phyloP scores from a whole-genome alignment of 2,113 vertebrate genomes.

The Sebastes fasciatus region DNA sequence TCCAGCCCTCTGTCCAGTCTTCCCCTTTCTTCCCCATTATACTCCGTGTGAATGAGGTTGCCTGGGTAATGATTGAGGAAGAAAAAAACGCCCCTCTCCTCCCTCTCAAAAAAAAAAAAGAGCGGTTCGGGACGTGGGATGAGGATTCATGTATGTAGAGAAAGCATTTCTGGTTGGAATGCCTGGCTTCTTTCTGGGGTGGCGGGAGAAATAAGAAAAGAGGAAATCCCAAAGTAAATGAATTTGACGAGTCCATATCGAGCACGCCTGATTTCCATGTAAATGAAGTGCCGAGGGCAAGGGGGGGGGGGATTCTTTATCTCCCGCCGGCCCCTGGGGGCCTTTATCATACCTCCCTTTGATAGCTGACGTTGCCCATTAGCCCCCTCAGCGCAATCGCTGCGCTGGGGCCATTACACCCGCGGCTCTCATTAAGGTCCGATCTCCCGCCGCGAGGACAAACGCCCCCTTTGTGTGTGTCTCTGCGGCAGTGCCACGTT shows the following conservation, averaged over 20 bases:
- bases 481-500: slow-evolving; percentile 67
- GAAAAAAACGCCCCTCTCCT: slow-evolving; percentile 83
- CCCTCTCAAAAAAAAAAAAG: slow-evolving; percentile 68
- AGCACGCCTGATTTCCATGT: slow-evolving; percentile 84
- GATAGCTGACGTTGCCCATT: slow-evolving; percentile 81
- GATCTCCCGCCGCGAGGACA: slow-evolving; percentile 79
- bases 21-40: slow-evolving; percentile 87
- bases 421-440: slow-evolving; percentile 79
- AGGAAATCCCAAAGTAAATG: slow-evolving; percentile 84
- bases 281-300: slow-evolving; percentile 72
- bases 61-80: slow-evolving; percentile 84
- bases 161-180: slow-evolving; percentile 74
- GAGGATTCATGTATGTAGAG: slow-evolving; percentile 73
- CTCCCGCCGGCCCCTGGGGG: slow-evolving; percentile 58
- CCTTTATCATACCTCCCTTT: slow-evolving; percentile 80
- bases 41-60: slow-evolving; percentile 87
- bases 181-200: slow-evolving; percentile 59
- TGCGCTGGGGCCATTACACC: slow-evolving; percentile 70
- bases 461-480: slow-evolving; percentile 78
- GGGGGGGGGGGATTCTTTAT: slow-evolving; percentile 59
- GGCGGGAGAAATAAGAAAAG: slow-evolving; percentile 63
- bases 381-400: slow-evolving; percentile 66
- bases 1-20: slow-evolving; percentile 84
- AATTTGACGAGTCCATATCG: slow-evolving; percentile 83
- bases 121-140: slow-evolving; percentile 68